phyloP scores from a whole-genome alignment of 2,113 vertebrate genomes.

The Mus pahari region DNA sequence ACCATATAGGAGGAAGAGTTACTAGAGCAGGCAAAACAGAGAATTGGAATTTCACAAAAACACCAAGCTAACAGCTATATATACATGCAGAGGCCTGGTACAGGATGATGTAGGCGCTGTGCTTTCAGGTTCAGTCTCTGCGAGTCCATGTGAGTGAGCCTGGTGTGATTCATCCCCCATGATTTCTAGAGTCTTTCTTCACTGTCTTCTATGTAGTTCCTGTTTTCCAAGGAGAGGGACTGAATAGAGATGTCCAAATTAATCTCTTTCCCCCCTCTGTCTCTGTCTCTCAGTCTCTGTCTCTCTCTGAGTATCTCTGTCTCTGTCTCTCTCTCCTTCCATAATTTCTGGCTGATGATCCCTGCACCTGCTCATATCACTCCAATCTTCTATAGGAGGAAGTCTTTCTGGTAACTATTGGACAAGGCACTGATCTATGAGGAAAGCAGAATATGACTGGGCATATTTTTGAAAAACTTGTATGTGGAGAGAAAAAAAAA shows the following conservation, averaged over 20 bases:
- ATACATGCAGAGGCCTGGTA: not conserved
- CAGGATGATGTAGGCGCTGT: not conserved
- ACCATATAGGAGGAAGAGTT: too few relatives aligned
- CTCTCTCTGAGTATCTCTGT: not conserved
- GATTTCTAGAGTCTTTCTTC: not conserved
- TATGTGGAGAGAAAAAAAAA: not conserved
- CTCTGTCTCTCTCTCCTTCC: not conserved
- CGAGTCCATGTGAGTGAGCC: not conserved
- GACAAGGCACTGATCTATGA: not conserved
- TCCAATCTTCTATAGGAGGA: not conserved
- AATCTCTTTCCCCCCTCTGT: not conserved
- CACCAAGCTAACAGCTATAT: not conserved
- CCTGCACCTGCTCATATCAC: accelerated
- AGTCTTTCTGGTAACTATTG: not conserved
- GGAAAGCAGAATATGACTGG: not conserved
- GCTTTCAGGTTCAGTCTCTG: not conserved
- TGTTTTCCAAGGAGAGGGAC: not conserved
- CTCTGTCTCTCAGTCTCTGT: not conserved
- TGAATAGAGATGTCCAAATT: not conserved
- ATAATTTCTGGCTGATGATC: not conserved
- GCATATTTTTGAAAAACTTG: not conserved
- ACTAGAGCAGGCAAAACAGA: not conserved
- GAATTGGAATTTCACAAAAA: not conserved
- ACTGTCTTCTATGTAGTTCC: not conserved
- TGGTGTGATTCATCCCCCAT: not conserved